Conservation (phyloP, 2,113 vertebrate genomes). For the Myrmecophaga tridactyla region DNA sequence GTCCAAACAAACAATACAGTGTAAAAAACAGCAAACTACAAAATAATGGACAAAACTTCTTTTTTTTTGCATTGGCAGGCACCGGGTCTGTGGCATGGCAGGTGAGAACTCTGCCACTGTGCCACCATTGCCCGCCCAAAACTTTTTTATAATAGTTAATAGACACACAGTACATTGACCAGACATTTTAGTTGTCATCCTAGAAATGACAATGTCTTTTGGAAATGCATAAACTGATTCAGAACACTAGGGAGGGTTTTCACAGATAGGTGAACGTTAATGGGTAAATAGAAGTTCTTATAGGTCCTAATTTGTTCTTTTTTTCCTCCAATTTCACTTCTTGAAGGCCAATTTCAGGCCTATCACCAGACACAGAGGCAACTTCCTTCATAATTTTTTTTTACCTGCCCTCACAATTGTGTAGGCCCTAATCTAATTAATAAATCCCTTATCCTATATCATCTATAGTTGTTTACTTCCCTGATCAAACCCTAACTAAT, state of each 20-base stretch:
- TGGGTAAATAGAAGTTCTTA: not conserved
- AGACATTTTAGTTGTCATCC: not conserved
- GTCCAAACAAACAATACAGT: not conserved
- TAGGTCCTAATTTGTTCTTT: not conserved
- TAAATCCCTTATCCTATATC: not conserved
- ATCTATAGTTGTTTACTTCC: not conserved
- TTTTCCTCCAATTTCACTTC: not conserved
- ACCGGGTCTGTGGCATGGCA: no score
- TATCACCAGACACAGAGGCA: not conserved
- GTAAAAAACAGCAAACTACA: not conserved
- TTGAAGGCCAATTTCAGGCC: not conserved
- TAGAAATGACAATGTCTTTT: not conserved
- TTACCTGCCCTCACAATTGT: not conserved
- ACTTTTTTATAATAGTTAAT: not conserved
- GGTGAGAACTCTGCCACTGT: no score
- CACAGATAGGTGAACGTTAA: not conserved
- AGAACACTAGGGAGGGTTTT: not conserved
- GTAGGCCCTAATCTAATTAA: not conserved
- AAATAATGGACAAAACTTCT: not conserved
- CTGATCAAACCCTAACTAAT: not conserved
- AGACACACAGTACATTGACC: not conserved
- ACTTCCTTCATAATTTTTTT: not conserved
- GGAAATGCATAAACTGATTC: not conserved
- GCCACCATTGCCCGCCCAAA: no score
- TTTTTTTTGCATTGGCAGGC: no score